A percentile compares a stretch with the other conserved stretches of the same genome.
Evolutionary conservation across 53 echinoderm and acorn worm genomes (phyloP).

Genomic region (Mesocentrotus franciscanus): DNA sequence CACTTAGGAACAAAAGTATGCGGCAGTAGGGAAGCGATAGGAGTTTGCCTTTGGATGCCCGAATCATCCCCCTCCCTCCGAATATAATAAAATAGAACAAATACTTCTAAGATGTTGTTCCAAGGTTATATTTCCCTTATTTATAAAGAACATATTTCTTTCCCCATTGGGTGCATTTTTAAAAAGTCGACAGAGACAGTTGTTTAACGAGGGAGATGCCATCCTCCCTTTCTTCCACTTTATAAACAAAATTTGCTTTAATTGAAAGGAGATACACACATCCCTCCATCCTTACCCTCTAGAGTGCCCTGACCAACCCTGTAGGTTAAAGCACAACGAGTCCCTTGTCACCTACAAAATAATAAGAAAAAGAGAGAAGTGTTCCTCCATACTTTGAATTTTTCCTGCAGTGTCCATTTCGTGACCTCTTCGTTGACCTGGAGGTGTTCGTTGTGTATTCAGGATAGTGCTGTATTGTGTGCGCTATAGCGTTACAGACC

Average conservation of each 20-base stretch:
- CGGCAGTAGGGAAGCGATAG: no score
- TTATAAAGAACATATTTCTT: not conserved
- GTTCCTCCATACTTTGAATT: constrained; percentile 32
- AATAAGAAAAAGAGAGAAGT: not conserved
- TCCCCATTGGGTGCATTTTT: not conserved
- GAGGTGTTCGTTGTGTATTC: constrained; percentile 31
- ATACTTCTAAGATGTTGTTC: no score
- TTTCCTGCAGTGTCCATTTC: constrained; percentile 41
- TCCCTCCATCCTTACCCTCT: no score
- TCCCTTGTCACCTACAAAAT: constrained; percentile 11
- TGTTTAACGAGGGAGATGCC: not conserved
- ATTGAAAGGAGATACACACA: not conserved
- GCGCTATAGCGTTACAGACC: not conserved
- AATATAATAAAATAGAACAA: no score
- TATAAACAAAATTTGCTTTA: not conserved
- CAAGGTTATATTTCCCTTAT: not conserved
- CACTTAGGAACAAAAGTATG: no score
- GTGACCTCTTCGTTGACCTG: not conserved
- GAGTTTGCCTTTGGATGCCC: no score
- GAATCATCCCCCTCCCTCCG: no score
- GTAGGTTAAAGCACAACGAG: not conserved
- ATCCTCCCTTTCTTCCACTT: not conserved
- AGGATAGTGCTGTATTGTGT: not conserved
- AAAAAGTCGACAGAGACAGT: not conserved
- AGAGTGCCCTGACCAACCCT: not conserved